Conservation (phyloP, 1,140 invertebrate species). For the Scylla paramamosain region DNA sequence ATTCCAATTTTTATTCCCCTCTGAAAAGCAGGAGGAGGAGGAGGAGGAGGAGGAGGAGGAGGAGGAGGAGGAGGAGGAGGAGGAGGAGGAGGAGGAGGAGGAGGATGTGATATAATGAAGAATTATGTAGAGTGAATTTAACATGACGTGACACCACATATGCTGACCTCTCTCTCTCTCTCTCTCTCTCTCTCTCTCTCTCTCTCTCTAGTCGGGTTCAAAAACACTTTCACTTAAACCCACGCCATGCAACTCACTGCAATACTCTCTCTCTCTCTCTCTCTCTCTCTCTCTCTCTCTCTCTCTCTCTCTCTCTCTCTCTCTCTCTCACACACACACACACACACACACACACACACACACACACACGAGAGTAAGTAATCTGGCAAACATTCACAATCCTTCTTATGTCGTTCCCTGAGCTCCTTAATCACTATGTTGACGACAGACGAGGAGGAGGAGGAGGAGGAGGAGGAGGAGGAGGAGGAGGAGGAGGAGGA, state of each 20-base stretch:
- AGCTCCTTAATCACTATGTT: not conserved
- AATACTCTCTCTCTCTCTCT: not conserved
- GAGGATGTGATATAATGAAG: not conserved
- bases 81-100: not conserved
- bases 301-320: not conserved
- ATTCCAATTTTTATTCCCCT: too few species aligned
- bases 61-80: not conserved
- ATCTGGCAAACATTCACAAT: constrained; percentile 7
- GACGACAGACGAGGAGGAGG: not conserved
- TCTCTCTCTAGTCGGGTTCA: not conserved
- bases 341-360: constrained; percentile 20
- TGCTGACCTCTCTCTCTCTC: not conserved
- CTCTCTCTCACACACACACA: not conserved
- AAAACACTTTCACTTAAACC: not conserved
- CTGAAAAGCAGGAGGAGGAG: not conserved
- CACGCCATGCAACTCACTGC: not conserved
- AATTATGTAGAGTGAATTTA: not conserved
- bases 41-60: not conserved
- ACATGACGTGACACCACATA: not conserved
- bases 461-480: constrained; percentile 12
- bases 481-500: constrained; percentile 3
- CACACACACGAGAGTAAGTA: not conserved
- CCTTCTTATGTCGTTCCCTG: too few species aligned
- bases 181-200: constrained; percentile 20
- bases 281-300: constrained; percentile 30